Evolutionary conservation across 2,113 vertebrate species (phyloP), one percentile per base, ranked within the genome.

Genomic region (Carassius carassius): DNA sequence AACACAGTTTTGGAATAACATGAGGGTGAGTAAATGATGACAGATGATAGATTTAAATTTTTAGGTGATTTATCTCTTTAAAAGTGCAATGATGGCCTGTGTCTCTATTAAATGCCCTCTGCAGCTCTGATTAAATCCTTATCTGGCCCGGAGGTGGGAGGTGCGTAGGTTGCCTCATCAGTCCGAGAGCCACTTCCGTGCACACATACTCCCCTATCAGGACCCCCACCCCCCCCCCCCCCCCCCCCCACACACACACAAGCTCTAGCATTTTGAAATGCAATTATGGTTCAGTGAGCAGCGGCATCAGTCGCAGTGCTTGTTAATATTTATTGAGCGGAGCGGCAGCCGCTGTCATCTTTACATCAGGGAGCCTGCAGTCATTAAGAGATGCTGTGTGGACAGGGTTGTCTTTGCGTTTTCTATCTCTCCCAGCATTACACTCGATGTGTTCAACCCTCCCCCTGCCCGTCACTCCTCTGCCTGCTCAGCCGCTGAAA

Each of bases 261-360:
- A 47, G 56, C 82, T 85, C 29, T 29, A 81, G 77, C 83, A 86
- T 88, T 94, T 94, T 94, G 89, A 94, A 93, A 95, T 91, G 92
- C 92, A 94, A 93, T 95, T 94, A 93, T 93, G 93, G 94, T 93
- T 93, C 93, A 93, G 92, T 92, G 94, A 93, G 93, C 93, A 90
- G 89, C 87, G 58, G 92, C 92, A 94, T 94, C 93, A 93, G 90
- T 93, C 89, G 91, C 91, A 84, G 91, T 91, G 92, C 93, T 93
- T 93, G 93, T 93, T 93, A 94, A 94, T 94, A 94, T 94, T 94
- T 94, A 95, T 94, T 90, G 92, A 94, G 92, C 90, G 79, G 89
- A 90, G 90, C 90, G 84, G 90, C 88, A 92, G 92, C 91, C 90
- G 80, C 91, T 90, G 88, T 92, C 92, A 89, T 93, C 92, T 93